A percentile compares a stretch with the other conserved stretches of the same genome.
Conservation (phyloP, 2,113 vertebrate genomes). For the Callospermophilus lateralis region DNA sequence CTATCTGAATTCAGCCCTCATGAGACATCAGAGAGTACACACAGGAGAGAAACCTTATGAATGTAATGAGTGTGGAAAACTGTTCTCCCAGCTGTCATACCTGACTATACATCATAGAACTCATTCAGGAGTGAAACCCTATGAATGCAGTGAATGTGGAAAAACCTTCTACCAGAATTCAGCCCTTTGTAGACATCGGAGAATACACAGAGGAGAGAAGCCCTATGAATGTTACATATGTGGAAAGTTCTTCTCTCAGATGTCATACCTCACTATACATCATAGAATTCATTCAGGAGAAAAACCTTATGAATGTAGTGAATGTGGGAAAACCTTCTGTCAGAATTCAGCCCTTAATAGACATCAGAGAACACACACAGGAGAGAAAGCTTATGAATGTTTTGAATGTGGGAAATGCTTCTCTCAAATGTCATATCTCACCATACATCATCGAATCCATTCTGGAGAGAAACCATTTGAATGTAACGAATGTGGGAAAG, state of each 20-base stretch:
- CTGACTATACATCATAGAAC: slow-evolving; percentile 84
- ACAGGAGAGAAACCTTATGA: slow-evolving; percentile 85
- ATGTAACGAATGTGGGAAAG: slow-evolving; percentile 63
- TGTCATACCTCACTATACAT: slow-evolving; percentile 82
- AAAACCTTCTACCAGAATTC: slow-evolving; percentile 85
- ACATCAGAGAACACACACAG: slow-evolving; percentile 84
- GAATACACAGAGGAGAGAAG: slow-evolving; percentile 83
- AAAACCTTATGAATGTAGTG: slow-evolving; percentile 82
- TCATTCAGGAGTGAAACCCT: slow-evolving; percentile 84
- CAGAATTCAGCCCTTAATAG: slow-evolving; percentile 81
- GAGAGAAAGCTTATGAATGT: slow-evolving; percentile 82
- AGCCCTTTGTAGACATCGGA: slow-evolving; percentile 80
- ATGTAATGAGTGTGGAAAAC: slow-evolving; percentile 84
- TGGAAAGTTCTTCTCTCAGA: slow-evolving; percentile 83
- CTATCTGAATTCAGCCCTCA: slow-evolving; percentile 83
- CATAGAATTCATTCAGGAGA: slow-evolving; percentile 84
- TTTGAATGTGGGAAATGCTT: slow-evolving; percentile 76
- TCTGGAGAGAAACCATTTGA: slow-evolving; percentile 67
- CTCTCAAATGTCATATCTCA: slow-evolving; percentile 67
- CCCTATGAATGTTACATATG: slow-evolving; percentile 82
- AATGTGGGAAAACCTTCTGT: slow-evolving; percentile 85
- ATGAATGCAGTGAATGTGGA: slow-evolving; percentile 82
- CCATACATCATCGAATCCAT: slow-evolving; percentile 63
- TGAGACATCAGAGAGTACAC: slow-evolving; percentile 84
- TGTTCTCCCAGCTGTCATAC: slow-evolving; percentile 85